Percentiles rank a stretch among this genome's conserved stretches.
Evolutionary conservation across 2,888 invertebrate genomes (phyloP).

Genomic region (Drosophila lacicola): DNA sequence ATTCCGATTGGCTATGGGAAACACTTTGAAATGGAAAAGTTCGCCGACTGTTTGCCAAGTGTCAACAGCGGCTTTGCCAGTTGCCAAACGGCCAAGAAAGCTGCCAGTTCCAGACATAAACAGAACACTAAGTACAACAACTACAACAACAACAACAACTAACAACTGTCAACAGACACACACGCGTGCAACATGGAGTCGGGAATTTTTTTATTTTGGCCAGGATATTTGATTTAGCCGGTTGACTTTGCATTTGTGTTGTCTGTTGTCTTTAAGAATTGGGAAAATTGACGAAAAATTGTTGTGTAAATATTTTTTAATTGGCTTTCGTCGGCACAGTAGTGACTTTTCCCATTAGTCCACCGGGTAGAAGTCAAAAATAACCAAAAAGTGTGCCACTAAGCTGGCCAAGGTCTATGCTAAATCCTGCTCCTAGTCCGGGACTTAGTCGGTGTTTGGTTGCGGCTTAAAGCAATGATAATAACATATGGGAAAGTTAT

Average conservation of each 20-base stretch:
- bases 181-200: conserved; percentile 26
- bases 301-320: conserved; percentile 73
- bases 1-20: conserved; percentile 52
- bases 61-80: conserved; percentile 68
- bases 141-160: conserved; percentile 9
- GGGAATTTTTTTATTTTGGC: conserved; percentile 31
- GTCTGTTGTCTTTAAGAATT: conserved; percentile 51
- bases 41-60: conserved; percentile 71
- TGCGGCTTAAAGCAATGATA: conserved; percentile 35
- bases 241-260: conserved; percentile 46
- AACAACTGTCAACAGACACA: conserved; percentile 12
- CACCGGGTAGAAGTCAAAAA: conserved; percentile 11
- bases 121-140: conserved; percentile 34
- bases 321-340: conserved; percentile 62
- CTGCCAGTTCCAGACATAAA: conserved; percentile 48
- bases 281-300: conserved; percentile 61
- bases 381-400: conserved; percentile 43
- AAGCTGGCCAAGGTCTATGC: conserved; percentile 27
- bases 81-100: conserved; percentile 67
- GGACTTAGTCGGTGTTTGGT: conserved; percentile 34
- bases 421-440: conserved; percentile 18
- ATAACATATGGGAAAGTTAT: conserved; percentile 17
- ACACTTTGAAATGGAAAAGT: conserved; percentile 77
- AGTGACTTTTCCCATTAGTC: conserved; percentile 33
- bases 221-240: conserved; percentile 60